Evolutionary conservation across 2,888 invertebrate species (phyloP), one percentile per base, ranked within the genome.

Genomic region (Gastrophysa polygoni): DNA sequence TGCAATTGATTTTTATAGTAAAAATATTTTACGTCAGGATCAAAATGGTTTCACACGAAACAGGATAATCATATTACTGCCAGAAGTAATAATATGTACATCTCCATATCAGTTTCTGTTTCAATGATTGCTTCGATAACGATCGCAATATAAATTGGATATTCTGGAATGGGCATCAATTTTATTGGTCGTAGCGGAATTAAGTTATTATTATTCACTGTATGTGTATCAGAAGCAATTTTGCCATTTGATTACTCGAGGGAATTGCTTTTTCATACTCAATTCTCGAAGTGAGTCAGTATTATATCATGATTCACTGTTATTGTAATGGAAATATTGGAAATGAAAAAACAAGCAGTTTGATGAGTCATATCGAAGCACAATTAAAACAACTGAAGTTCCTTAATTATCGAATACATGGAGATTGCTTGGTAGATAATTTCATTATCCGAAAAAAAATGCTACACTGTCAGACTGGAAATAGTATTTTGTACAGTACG

Each of bases 201-300:
- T 52, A 59, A 32, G 52, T 59, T 44, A 60, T 60, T 49, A 50
- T 60, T 60, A 60, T 55, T 49, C 50, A 17, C 24, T 56, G 60
- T 29, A 32, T 54, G 38, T 56, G 60, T 29, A 32, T 54, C 43
- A 55, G 44, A 52, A 56, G 52, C 49, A 56, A 56, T 50, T 29
- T 28, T 21, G 34, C 54, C 44, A 60, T 52, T 49, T 54, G 49
- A 60, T 52, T 60, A 49, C 43, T 51, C 49, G 38, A 21, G 44
- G 55, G 21, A 56, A 60, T 60, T 60, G 49, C 55, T 24, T 60
- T 55, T 55, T 54, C 38, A 11, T 14, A 38, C 38, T 38, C 14
- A 38, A 38, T 38, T n/a, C 38, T 38, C 14, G 14, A 38, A 14
- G 38, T 38, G 38, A 38, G n/a, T 38, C 38, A 38, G 38, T 2